A percentile compares a stretch with the other conserved stretches of the same genome.
These are phyloP conservation scores for Crossaster papposus DNA, from an alignment of 53 echinoderm and acorn worm species.

Conservation along the genomic window DNA sequence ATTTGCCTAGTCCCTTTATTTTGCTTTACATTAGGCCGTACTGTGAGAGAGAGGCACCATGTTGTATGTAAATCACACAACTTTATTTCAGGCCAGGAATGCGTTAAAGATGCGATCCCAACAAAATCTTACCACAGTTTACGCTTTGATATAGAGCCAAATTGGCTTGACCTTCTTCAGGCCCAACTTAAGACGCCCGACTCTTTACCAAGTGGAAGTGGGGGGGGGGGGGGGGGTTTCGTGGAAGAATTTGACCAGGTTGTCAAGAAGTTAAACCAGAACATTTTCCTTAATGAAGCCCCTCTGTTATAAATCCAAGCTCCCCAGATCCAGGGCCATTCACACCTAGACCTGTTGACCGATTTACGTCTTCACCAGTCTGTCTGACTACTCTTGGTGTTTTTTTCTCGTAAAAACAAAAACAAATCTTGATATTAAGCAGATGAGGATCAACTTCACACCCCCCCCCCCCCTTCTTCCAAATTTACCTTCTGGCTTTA, in stretches of 20 bases:
- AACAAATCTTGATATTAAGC: constrained; percentile 49
- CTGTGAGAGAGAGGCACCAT: no score
- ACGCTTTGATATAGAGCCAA: neutral
- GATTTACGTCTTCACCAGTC: constrained; percentile 24
- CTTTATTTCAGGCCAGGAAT: neutral
- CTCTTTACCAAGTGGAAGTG: neutral
- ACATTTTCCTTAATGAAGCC: neutral
- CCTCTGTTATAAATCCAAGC: constrained; percentile 36
- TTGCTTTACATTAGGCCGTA: no score
- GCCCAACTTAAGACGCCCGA: neutral
- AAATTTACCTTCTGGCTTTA: neutral
- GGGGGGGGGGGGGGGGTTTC: neutral
- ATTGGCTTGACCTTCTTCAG: neutral
- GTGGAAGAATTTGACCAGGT: neutral
- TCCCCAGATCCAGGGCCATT: constrained; percentile 3
- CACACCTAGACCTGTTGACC: constrained; percentile 50
- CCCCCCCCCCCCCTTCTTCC: neutral
- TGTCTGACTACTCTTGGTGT: neutral
- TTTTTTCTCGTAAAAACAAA: constrained; percentile 14
- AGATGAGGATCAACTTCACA: neutral
- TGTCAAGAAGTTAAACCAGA: neutral
- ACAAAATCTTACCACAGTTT: neutral
- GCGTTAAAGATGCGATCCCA: neutral
- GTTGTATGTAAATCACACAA: neutral
- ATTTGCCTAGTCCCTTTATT: no score